A percentile compares a stretch with the other conserved stretches of the same genome.
Evolutionary conservation across 2,888 invertebrate genomes (phyloP).

Genomic region (Drosophila infuscata): DNA sequence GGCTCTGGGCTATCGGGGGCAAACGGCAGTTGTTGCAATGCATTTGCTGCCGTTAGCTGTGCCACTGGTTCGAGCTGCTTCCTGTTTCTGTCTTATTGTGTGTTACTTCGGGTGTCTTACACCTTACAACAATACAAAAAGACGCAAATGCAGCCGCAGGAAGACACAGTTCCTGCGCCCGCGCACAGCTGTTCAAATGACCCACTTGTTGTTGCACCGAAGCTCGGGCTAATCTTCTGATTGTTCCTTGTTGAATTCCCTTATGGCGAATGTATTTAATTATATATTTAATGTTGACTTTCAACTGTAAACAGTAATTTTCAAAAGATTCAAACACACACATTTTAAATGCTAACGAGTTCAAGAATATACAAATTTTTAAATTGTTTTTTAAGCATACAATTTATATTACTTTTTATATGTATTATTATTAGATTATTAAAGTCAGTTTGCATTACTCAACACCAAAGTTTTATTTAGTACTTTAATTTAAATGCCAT

Average conservation of each 20-base stretch:
- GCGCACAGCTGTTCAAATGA: slow-evolving; percentile 61
- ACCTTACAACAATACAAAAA: slow-evolving; percentile 4
- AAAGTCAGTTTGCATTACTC: not conserved
- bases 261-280: not conserved
- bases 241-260: not conserved
- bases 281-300: not conserved
- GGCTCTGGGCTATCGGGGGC: slow-evolving; percentile 74
- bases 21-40: slow-evolving; percentile 24
- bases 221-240: slow-evolving; percentile 4
- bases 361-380: too few species aligned
- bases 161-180: slow-evolving; percentile 28
- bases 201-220: slow-evolving; percentile 24
- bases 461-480: not conserved
- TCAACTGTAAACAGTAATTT: not conserved
- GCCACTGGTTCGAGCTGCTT: slow-evolving; percentile 40
- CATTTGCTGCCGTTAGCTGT: slow-evolving; percentile 53
- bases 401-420: not conserved
- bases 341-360: accelerated
- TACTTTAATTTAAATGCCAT: not conserved
- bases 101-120: slow-evolving; percentile 23
- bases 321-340: not conserved
- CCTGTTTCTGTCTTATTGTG: slow-evolving; percentile 33
- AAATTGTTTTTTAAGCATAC: too few species aligned
- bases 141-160: slow-evolving; percentile 29
- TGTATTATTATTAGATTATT: not conserved